Evolutionary conservation across 23 tunicate species (phyloP), one percentile per base, ranked within the genome.

Genomic region (Styela plicata): DNA sequence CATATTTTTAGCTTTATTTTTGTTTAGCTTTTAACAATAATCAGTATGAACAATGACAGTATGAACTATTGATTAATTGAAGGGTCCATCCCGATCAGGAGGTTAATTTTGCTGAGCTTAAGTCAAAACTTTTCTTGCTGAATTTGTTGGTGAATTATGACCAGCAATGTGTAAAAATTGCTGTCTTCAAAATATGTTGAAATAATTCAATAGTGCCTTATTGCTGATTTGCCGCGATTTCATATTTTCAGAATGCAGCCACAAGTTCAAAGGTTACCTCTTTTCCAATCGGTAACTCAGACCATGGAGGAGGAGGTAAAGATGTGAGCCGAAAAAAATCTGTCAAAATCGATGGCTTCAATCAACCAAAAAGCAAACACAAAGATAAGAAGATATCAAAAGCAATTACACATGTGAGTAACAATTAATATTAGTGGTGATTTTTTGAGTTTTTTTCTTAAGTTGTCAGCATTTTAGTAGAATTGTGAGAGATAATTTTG

Each of bases 291-390:
- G 34, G 32, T 22, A 33, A 33, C 24, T 18, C 32, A 34, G 36
- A 28, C 29, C 3, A 33, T 21, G 77, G 77, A 21, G 36, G 17
- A 18, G 77, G 77, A 30, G 35, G 77, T 18, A 71, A 71, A 17
- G 77, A 71, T 21, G 77, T 71, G 36, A 7, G 37, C 36, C 77
- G 77, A 21, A 71, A 71, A 0, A 76, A 76, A 44, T 76, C 81
- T 25, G 81, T 76, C 64, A 76, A 76, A 53, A 76, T 76, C 26
- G 66, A 76, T 22, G 81, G 81, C 10, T 24, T 76, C 66, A 76
- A 76, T 27, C 27, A 36, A 24, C 36, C 36, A 7, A 52, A 53
- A 76, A 44, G 37, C 33, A 53, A 52, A 44, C 64, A 76, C 44
- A 53, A 76, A 18, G 81, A 76, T 29, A 76, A 76, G 66, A 76